Base-by-base conservation (phyloP, 1,140 invertebrate genomes). In the Listronotus bonariensis region DNA sequence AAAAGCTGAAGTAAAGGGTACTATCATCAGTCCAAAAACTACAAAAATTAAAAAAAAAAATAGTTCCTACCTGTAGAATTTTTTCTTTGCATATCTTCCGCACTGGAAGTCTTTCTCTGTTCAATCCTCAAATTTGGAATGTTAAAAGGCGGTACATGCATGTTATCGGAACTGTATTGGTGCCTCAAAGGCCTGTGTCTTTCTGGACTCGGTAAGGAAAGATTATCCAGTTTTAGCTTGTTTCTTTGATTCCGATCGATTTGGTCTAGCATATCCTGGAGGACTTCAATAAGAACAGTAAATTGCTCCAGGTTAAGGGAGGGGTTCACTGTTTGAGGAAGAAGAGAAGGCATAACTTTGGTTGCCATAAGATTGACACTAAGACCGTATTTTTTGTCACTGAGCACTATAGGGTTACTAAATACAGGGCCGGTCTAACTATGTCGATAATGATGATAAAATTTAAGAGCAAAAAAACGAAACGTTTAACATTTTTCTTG, bases 351-450 rank as follows among this genome's bases (percentile, higher is more conserved):
- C 85, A 98, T 93, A 34, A 97, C 93, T 75, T 92, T 88, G 0
- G 92, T 96, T 0, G 96, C 95, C 87, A 98, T 91, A 68, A 96
- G 84, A 77, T 93, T 95, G 10, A 96, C 89, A 1, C 91, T 92
- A 42, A 98, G 81, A 11, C 93, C 95, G 79, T 95, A 97, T 74
- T 91, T 92, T 77, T 94, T 95, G 77, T 97, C 95, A 73, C 87
- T 87, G 65, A 98, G 82, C 89, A 98, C n/a, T n/a, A n/a, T n/a
- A n/a, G n/a, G n/a, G n/a, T n/a, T n/a, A n/a, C n/a, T n/a, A n/a
- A n/a, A n/a, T n/a, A n/a, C n/a, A n/a, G n/a, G n/a, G n/a, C n/a
- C n/a, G n/a, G n/a, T n/a, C n/a, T n/a, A n/a, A n/a, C n/a, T n/a
- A n/a, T n/a, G n/a, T n/a, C n/a, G n/a, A n/a, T n/a, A n/a, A n/a